Evolutionary conservation across 23 tunicate genomes (phyloP), one percentile per base, ranked within the genome.

Genomic region (Phallusia fumigata): DNA sequence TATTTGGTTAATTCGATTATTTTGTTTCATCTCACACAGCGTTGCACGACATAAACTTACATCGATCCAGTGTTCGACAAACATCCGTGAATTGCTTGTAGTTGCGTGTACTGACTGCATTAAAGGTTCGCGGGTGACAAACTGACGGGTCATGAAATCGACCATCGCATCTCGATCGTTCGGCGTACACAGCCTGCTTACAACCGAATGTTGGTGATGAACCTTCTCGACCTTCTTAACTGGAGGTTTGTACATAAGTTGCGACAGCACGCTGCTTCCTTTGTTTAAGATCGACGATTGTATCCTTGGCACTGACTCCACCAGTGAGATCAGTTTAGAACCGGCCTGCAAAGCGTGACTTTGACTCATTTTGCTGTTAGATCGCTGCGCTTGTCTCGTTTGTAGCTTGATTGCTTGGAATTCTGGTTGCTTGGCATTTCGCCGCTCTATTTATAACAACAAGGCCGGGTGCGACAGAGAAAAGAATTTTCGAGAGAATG

Each of bases 91-190:
- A 65, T 92, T 90, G 44, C 28, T 76, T 33, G 83, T 76, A 10
- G 88, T 87, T 45, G 88, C 91, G 15, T 82, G 86, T 19, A 87
- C 33, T 16, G 81, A 79, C 33, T 52, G 83, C 91, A 92, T 84
- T 0, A 92, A 44, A 19, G 97, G 97, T 77, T 92, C 97, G 18
- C 97, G 53, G 24, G 80, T 87, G 40, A 87, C 83, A 58, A 92
- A 92, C 33, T 74, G 36, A 22, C 75, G 18, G 74, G 81, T 72
- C 85, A 92, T 79, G 80, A 87, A 92, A 52, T 92, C 77, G 76
- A 92, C 80, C 76, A 92, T 79, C 35, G 75, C 87, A 0, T 87
- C 86, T 30, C 86, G 86, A 58, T 92, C 97, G 49, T 74, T 3
- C 0, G 50, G 0, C 8, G 65, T 36, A 31, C 91, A 87, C 6